A percentile compares a stretch with the other conserved stretches of the same genome.
Conservation (phyloP, 2,113 vertebrate species). For the Scomber scombrus region DNA sequence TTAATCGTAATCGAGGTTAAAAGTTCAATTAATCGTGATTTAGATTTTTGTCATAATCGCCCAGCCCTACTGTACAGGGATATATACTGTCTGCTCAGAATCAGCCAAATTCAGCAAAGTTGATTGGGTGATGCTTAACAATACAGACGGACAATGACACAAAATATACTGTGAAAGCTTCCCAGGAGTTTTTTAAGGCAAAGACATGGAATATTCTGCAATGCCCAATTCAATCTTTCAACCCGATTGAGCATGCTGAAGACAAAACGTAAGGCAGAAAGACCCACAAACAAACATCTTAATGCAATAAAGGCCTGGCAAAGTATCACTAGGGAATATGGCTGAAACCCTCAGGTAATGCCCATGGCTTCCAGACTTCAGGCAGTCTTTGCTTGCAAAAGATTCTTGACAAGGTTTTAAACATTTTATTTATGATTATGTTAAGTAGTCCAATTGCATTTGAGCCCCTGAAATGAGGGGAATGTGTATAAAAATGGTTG, state of each 20-base stretch:
- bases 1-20: too few relatives aligned
- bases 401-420: background rate
- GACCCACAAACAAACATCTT: background rate
- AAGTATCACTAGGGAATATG: background rate
- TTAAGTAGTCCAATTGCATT: background rate
- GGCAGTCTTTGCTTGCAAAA: background rate
- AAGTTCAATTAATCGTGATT: too few relatives aligned
- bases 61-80: too few relatives aligned
- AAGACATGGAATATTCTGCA: constrained; percentile 13
- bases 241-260: background rate
- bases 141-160: background rate
- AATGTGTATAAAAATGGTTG: background rate
- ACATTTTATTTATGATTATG: background rate
- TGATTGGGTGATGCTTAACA: background rate
- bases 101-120: background rate
- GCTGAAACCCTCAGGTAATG: background rate
- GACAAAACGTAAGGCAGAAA: background rate
- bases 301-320: background rate
- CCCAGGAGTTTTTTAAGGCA: background rate
- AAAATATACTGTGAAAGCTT: background rate
- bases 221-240: background rate
- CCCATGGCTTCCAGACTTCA: background rate
- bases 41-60: too few relatives aligned
- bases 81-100: background rate
- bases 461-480: background rate